These are phyloP conservation scores for Seira musarum DNA, from an alignment of 2,888 invertebrate genomes.

Conservation along the genomic window DNA sequence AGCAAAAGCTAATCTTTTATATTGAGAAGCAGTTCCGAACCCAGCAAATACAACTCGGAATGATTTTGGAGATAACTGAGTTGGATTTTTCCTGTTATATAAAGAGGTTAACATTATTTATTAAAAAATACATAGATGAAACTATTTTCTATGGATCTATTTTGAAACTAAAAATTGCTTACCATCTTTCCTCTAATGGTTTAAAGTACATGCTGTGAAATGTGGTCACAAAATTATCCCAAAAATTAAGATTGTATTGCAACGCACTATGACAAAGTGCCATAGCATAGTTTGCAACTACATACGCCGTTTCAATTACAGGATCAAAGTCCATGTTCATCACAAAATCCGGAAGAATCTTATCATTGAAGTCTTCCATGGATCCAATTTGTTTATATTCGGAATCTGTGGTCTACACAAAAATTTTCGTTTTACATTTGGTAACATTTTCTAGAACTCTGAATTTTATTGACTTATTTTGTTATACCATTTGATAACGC, in stretches of 20 bases:
- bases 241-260: slow-evolving; percentile 38
- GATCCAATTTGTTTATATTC: neutral
- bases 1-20: slow-evolving; percentile 30
- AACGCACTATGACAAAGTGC: slow-evolving; percentile 36
- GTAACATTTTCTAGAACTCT: too few relatives aligned
- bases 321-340: slow-evolving; percentile 27
- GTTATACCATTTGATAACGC: neutral
- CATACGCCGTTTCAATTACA: slow-evolving; percentile 32
- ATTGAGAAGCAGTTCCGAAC: slow-evolving; percentile 35
- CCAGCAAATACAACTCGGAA: slow-evolving; percentile 36
- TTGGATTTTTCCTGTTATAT: slow-evolving; percentile 36
- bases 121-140: too few relatives aligned
- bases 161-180: slow-evolving; percentile 7
- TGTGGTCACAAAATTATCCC: slow-evolving; percentile 32
- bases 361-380: slow-evolving; percentile 2
- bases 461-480: too few relatives aligned
- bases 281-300: slow-evolving; percentile 41
- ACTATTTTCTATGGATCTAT: too few relatives aligned
- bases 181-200: slow-evolving; percentile 29
- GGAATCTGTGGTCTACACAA: slow-evolving; percentile 2
- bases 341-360: slow-evolving; percentile 9
- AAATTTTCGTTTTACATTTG: too few relatives aligned
- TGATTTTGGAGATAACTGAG: slow-evolving; percentile 16
- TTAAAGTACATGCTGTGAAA: slow-evolving; percentile 32
- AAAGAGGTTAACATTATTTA: too few relatives aligned